Evolutionary conservation across 64 coral and sea anemone species (phyloP).

Genomic region (Montipora efflorescens): DNA sequence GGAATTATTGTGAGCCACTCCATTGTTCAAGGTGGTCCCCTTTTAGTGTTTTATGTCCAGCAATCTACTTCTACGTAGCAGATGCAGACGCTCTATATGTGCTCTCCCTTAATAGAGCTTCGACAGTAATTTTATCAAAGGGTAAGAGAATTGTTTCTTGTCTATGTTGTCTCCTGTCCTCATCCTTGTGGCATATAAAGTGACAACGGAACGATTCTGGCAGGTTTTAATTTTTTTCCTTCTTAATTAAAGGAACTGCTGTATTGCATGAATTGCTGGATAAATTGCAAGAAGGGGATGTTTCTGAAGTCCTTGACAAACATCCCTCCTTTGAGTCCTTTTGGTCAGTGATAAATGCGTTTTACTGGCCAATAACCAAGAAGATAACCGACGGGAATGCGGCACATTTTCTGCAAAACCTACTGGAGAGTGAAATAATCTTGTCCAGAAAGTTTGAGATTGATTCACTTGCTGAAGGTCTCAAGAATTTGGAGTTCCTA

Average conservation of each 20-base stretch:
- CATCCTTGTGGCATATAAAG: background rate
- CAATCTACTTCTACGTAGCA: too few species aligned
- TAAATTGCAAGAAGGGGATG: constrained; percentile 40
- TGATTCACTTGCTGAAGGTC: constrained; percentile 55
- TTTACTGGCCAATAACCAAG: constrained; percentile 59
- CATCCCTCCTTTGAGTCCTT: constrained; percentile 30
- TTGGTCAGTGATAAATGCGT: constrained; percentile 51
- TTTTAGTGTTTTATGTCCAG: too few species aligned
- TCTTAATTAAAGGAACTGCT: constrained; percentile 21
- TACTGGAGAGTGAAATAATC: constrained; percentile 62
- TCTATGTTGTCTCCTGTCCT: too few species aligned
- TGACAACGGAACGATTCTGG: background rate
- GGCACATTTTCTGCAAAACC: constrained; percentile 38
- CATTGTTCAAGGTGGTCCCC: too few species aligned
- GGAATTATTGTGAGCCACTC: too few species aligned
- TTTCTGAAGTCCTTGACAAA: constrained; percentile 44
- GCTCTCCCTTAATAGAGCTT: too few species aligned
- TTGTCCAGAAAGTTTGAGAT: constrained; percentile 57
- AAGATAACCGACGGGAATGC: constrained; percentile 32
- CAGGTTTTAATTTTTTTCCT: background rate
- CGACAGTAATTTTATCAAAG: too few species aligned
- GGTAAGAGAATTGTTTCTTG: too few species aligned
- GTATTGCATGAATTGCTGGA: constrained; percentile 57
- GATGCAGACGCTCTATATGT: too few species aligned
- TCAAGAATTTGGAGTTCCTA: constrained; percentile 40